A percentile compares a stretch with the other conserved stretches of the same genome.
Conservation (phyloP, 2,113 vertebrate species). For the Madoqua kirkii region DNA sequence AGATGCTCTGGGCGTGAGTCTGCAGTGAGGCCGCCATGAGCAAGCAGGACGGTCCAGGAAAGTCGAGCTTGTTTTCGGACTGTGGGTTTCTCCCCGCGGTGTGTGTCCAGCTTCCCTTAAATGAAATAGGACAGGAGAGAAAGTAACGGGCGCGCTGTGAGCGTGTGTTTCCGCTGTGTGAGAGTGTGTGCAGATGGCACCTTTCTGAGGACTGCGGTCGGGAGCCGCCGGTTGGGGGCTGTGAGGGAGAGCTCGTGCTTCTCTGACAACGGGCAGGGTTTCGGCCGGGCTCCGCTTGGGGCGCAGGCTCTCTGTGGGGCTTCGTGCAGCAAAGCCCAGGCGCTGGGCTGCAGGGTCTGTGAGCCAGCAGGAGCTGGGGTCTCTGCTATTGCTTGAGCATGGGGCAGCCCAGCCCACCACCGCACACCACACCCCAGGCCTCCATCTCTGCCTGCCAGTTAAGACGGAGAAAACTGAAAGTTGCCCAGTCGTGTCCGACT, state of each 20-base stretch:
- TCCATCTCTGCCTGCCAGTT: not conserved
- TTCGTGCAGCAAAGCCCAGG: accelerated
- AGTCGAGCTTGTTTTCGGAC: not conserved
- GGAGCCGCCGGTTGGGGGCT: accelerated
- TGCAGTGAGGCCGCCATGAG: accelerated
- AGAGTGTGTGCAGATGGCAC: not conserved
- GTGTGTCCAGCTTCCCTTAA: not conserved
- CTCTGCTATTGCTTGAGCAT: accelerated
- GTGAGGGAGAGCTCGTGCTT: accelerated
- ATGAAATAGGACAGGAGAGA: not conserved
- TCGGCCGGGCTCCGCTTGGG: not conserved
- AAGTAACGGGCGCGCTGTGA: not conserved
- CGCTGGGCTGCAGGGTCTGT: not conserved
- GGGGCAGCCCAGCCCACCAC: not conserved
- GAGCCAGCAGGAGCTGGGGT: not conserved
- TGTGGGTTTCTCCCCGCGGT: not conserved
- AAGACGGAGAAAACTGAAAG: not conserved
- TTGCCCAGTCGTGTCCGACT: not conserved
- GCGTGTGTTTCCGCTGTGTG: not conserved
- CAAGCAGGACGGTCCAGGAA: accelerated
- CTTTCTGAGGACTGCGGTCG: not conserved
- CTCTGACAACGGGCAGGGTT: not conserved
- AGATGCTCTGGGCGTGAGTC: accelerated
- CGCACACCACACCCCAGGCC: accelerated
- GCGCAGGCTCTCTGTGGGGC: accelerated